These are phyloP conservation scores for Cacoxenus indagator DNA, from an alignment of 2,888 invertebrate species.

Conservation along the genomic window DNA sequence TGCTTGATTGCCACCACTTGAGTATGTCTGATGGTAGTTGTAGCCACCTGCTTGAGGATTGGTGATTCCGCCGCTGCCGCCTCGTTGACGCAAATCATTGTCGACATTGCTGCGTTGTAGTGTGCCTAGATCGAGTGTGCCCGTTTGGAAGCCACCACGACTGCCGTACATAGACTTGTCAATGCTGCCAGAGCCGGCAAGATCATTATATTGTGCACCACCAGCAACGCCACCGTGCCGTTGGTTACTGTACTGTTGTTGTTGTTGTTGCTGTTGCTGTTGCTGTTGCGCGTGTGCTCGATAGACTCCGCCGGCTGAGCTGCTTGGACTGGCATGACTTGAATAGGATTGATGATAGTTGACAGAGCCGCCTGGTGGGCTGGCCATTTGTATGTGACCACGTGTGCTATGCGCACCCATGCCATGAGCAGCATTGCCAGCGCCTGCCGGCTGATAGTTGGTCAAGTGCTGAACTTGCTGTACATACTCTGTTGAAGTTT, in stretches of 20 bases:
- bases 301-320: slow-evolving; percentile 32
- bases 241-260: slow-evolving; percentile 38
- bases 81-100: slow-evolving; percentile 58
- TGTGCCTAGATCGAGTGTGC: slow-evolving; percentile 62
- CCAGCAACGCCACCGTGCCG: slow-evolving; percentile 34
- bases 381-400: slow-evolving; percentile 61
- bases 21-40: slow-evolving; percentile 36
- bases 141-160: slow-evolving; percentile 62
- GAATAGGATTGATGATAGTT: slow-evolving; percentile 34
- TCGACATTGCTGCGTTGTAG: slow-evolving; percentile 64
- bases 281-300: slow-evolving; percentile 37
- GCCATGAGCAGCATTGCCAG: background rate
- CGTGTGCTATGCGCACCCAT: slow-evolving; percentile 49
- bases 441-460: slow-evolving; percentile 35
- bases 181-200: slow-evolving; percentile 33
- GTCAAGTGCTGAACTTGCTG: slow-evolving; percentile 35
- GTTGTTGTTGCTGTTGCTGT: slow-evolving; percentile 43
- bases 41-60: too few relatives aligned
- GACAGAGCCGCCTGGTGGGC: slow-evolving; percentile 34
- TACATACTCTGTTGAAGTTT: slow-evolving; percentile 72
- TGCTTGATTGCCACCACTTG: slow-evolving; percentile 26
- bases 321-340: slow-evolving; percentile 26
- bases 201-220: slow-evolving; percentile 34
- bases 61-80: slow-evolving; percentile 28
- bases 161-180: slow-evolving; percentile 50